Conservation (phyloP, 2,113 vertebrate genomes). For the Enhydra lutris region DNA sequence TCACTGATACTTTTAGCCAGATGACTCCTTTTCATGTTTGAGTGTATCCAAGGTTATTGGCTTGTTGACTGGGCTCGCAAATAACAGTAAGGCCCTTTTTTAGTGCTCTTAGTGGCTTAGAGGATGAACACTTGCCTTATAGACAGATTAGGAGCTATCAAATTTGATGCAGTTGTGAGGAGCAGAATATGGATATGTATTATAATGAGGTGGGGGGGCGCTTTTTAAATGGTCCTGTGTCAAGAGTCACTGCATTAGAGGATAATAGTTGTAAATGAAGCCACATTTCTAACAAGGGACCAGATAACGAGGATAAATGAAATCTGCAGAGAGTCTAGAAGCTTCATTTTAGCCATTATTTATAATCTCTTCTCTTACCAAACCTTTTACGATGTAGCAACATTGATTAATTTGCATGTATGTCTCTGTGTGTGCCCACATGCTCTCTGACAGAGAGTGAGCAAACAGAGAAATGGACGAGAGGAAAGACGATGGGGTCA, state of each 20-base stretch:
- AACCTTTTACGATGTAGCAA: constrained; percentile 62
- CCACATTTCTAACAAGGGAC: constrained; percentile 62
- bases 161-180: constrained; percentile 10
- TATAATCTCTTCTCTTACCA: constrained; percentile 62
- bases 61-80: not conserved
- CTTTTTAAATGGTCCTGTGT: constrained; percentile 37
- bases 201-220: not conserved
- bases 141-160: constrained; percentile 22
- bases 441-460: constrained; percentile 26
- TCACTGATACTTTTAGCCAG: constrained; percentile 33
- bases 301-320: constrained; percentile 67
- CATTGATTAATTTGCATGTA: constrained; percentile 64
- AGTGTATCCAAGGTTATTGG: not conserved
- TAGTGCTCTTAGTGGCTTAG: not conserved
- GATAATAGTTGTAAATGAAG: constrained; percentile 68
- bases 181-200: constrained; percentile 7
- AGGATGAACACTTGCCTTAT: constrained; percentile 32
- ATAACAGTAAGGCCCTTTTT: constrained; percentile 42
- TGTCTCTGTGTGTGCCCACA: not conserved
- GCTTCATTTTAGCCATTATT: constrained; percentile 69
- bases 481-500: constrained; percentile 15
- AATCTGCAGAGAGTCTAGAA: constrained; percentile 60
- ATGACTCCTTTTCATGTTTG: constrained; percentile 7
- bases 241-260: constrained; percentile 59
- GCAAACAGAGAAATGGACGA: constrained; percentile 47